phyloP scores from a whole-genome alignment of 2,888 invertebrate genomes.

The Idaea dimidiata region DNA sequence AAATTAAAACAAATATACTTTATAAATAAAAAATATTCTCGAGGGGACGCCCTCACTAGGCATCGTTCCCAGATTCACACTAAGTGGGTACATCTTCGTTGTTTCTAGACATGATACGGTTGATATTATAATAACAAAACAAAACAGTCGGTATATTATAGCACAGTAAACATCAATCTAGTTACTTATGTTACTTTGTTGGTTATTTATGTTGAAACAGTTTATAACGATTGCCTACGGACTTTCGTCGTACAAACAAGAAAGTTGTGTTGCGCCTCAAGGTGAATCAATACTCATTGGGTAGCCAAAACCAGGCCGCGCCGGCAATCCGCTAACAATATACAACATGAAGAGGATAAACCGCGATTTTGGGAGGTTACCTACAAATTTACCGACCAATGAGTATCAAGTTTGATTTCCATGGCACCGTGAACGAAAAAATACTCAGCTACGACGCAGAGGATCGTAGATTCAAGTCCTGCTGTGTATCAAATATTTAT shows the following conservation, averaged over 20 bases:
- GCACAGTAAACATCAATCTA: background rate
- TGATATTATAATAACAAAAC: background rate
- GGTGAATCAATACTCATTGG: slow-evolving; percentile 63
- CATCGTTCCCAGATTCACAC: no score
- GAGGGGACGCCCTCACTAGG: no score
- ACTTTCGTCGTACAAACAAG: slow-evolving; percentile 4
- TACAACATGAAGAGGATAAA: slow-evolving; percentile 48
- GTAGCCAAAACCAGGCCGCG: slow-evolving; percentile 41
- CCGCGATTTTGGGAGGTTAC: slow-evolving; percentile 17
- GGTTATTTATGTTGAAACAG: background rate
- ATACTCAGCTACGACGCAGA: no score
- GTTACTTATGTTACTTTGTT: background rate
- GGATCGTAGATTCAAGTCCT: no score
- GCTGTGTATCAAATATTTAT: no score
- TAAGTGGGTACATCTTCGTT: no score
- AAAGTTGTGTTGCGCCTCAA: slow-evolving; percentile 51
- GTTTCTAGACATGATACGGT: no score
- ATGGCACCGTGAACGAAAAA: no score
- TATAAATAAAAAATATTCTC: no score
- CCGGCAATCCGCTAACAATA: slow-evolving; percentile 36
- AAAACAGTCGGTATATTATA: background rate
- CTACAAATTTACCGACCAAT: background rate
- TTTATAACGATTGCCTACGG: slow-evolving; percentile 5
- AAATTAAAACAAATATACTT: no score
- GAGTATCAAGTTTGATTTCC: background rate